Evolutionary conservation across 2,888 invertebrate genomes (phyloP), one percentile per base, ranked within the genome.

Genomic region (Hydrotaea diabolus): DNA sequence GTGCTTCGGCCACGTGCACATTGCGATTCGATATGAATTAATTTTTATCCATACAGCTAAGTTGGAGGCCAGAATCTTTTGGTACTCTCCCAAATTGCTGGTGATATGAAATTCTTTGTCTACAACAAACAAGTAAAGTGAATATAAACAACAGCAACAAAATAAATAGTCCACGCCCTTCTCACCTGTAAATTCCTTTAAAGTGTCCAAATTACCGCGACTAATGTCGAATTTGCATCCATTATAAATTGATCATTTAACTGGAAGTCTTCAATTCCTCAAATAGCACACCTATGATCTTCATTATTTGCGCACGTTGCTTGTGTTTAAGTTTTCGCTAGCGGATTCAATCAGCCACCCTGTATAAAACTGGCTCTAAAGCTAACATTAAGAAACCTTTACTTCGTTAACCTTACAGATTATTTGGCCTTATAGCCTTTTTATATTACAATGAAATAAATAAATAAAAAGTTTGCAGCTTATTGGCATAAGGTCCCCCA

Each of bases 1-100:
- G 55, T 17, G 17, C n/a, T 49, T 82, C 82, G 13, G 88, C 86
- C 85, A 89, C 82, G 59, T 88, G 88, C 53, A 92, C 91, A 57
- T 91, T 92, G 73, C 91, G 87, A 86, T 90, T 91, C 9, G 90
- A 89, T 59, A 90, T 89, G 64, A 92, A 91, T 80, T 91, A 90
- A 77, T 90, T n/a, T n/a, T 90, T 26, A 92, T 91, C 92, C 92
- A 92, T 77, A 90, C 89, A 2, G 92, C 90, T 36, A 92, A 77
- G 71, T 92, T 92, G 62, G 89, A 89, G 26, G 92, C 89, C 43
- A 92, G 85, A 49, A 89, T 89, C 72, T 88, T 89, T 53, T 91
- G 88, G 83, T 92, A 90, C 69, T 90, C 90, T 2, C 89, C 87
- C 26, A 90, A 83, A 76, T 90, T 91, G 19, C 88, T 89, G n/a